Conservation (phyloP, 2,113 vertebrate genomes). For the Pyxicephalus adspersus region DNA sequence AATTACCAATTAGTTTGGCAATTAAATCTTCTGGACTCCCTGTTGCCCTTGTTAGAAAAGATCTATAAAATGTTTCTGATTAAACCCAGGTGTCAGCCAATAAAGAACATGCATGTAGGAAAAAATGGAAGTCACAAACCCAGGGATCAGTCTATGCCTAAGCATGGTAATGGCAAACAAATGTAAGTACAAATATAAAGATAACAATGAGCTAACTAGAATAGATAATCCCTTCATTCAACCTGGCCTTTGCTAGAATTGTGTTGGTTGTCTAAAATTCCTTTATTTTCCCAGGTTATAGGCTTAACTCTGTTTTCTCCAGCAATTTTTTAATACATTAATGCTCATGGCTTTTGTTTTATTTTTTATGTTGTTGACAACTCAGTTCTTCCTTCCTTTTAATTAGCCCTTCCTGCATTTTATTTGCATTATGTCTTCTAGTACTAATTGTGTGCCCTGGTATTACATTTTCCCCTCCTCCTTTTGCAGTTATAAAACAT, state of each 20-base stretch:
- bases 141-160: background rate
- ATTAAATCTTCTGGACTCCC: slow-evolving; percentile 35
- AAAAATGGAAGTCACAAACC: background rate
- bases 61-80: slow-evolving; percentile 32
- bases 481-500: slow-evolving; percentile 1
- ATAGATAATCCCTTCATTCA: background rate
- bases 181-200: background rate
- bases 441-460: background rate
- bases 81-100: slow-evolving; percentile 31
- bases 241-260: background rate
- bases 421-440: background rate
- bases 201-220: background rate
- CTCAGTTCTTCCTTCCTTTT: background rate
- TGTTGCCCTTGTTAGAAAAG: slow-evolving; percentile 8
- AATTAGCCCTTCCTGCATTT: background rate
- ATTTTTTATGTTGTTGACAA: background rate
- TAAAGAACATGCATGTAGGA: background rate
- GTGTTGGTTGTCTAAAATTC: too few relatives aligned
- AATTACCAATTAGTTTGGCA: slow-evolving; percentile 47
- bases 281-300: background rate
- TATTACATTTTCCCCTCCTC: too few relatives aligned
- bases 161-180: slow-evolving; percentile 28
- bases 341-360: background rate
- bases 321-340: too few relatives aligned
- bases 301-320: background rate